Evolutionary conservation across 2,888 invertebrate species (phyloP), one percentile per base, ranked within the genome.

Genomic region (Xylota sylvarum): DNA sequence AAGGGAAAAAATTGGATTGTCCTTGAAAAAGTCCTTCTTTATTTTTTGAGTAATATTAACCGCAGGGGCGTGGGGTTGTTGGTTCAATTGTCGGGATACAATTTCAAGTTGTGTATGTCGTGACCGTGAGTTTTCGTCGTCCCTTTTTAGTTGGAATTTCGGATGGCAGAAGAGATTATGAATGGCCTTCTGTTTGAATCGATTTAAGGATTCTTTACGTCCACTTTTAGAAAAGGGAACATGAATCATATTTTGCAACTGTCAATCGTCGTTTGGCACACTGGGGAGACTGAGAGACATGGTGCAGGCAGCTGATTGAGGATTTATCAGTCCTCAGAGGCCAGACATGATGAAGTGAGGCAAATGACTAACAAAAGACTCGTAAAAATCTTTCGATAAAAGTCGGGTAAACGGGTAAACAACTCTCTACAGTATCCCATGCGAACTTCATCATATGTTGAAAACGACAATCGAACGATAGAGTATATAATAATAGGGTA

Each of bases 1-100:
- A 14, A 32, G 14, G 17, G 30, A 56, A 14, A 56, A 69, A 55
- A 50, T 48, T 56, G 14, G 55, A 65, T 32, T 56, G 79, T 65
- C 79, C 72, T 79, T 80, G 79, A 58, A 58, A 50, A 65, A 79
- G 27, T 56, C 56, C 19, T 60, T 46, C 60, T 77, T 50, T 40
- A 30, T 12, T 32, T 32, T 32, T 35, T 27, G 32, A 56, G 48
- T 58, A 48, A 12, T 14, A 65, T 27, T 48, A 73, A 65, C 72
- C 79, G 40, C 72, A 65, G 40, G 65, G 55, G 27, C 35, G n/a
- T 79, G 46, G 10, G 67, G 37, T 43, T 27, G 56, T 43, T 43
- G 23, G 52, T 48, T 65, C 32, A 65, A 12, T 56, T 62, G 56
- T 35, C 17, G 12, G n/a, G 30, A 69, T 40, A 60, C 40, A 46